phyloP scores from a whole-genome alignment of 2,888 invertebrate species.

The Rhimphoctona megacephalus region DNA sequence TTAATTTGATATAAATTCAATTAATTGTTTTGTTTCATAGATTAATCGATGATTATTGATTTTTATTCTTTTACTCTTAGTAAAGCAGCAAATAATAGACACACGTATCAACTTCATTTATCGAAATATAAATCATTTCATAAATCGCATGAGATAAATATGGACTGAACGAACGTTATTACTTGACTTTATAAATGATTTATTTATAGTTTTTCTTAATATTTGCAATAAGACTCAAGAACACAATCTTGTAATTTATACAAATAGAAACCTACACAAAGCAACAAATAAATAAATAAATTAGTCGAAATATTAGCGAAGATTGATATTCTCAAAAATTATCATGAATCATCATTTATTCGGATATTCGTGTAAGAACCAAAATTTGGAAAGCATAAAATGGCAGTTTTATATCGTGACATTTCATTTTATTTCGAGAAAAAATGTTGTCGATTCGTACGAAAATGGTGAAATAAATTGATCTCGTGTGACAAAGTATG shows the following conservation, averaged over 20 bases:
- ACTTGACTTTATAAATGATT: background rate
- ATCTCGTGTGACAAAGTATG: constrained; percentile 48
- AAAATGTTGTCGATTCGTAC: constrained; percentile 1
- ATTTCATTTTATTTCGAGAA: background rate
- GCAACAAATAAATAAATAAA: background rate
- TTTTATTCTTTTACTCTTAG: background rate
- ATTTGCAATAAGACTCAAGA: background rate
- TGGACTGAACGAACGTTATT: background rate
- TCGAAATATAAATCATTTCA: no score
- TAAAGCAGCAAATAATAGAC: background rate
- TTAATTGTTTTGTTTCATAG: background rate
- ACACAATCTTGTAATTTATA: background rate
- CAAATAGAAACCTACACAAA: background rate
- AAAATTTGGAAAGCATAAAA: background rate
- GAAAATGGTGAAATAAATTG: constrained; percentile 7
- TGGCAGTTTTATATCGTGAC: background rate
- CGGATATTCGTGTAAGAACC: background rate
- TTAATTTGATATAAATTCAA: background rate
- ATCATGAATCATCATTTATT: background rate
- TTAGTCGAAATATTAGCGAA: background rate
- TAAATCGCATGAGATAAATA: no score
- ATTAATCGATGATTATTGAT: background rate
- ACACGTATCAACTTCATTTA: background rate
- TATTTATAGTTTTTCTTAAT: background rate
- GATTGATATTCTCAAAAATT: background rate